phyloP scores from a whole-genome alignment of 2,797 vertebrate genomes.

The Hippopotamyrus pictus region DNA sequence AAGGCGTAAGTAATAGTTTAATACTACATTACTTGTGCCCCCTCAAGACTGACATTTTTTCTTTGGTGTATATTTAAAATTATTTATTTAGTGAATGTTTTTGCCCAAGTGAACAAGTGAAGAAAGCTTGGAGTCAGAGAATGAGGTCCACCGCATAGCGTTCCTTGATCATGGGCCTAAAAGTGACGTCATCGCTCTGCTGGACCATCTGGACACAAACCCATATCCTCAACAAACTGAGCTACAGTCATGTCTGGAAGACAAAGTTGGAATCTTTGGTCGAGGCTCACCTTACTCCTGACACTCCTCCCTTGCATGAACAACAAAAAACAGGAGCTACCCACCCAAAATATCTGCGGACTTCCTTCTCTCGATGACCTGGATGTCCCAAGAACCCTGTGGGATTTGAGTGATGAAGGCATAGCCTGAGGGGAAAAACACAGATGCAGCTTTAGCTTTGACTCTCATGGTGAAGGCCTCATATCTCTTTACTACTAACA shows the following conservation, averaged over 20 bases:
- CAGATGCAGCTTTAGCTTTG: not conserved
- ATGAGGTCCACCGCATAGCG: not conserved
- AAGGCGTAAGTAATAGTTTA: not conserved
- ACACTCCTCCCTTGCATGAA: not conserved
- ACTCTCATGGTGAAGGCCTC: not conserved
- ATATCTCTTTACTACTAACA: not conserved
- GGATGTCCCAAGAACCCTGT: constrained; percentile 68
- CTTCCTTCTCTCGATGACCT: constrained; percentile 70
- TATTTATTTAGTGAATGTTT: not conserved
- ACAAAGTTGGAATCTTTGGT: not conserved
- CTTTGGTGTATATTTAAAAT: not conserved
- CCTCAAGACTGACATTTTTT: not conserved
- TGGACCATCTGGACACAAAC: not conserved
- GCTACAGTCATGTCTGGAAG: not conserved
- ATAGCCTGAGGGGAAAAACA: constrained; percentile 38
- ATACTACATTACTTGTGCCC: not conserved
- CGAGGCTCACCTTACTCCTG: not conserved
- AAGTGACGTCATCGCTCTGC: not conserved
- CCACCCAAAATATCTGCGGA: constrained; percentile 69
- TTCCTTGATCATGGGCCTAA: not conserved
- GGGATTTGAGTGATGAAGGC: constrained; percentile 71
- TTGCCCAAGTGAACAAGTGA: not conserved
- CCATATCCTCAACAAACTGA: not conserved
- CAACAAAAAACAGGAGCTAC: constrained; percentile 32
- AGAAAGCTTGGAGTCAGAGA: not conserved